Base-by-base conservation (phyloP, 2,113 vertebrate species). In the Hemichromis elongatus region DNA sequence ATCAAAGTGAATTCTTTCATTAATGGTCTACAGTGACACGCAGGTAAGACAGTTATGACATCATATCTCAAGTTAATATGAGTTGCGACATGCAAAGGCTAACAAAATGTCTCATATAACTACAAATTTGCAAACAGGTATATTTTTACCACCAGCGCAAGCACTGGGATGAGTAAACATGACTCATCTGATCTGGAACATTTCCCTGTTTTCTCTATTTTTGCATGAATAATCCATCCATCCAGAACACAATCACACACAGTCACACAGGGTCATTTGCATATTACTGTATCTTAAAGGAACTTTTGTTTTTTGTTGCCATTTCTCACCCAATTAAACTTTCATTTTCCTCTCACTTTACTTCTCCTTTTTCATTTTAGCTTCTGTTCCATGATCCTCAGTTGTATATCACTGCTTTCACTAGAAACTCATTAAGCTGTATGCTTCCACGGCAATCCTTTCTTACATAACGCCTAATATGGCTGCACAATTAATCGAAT, bases 211-310 rank as follows among this genome's bases (percentile, higher is more conserved):
- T 85, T 35, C 19, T 61, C 33, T 79, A 73, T 86, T 88, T 88
- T 83, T 77, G 61, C 24, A 70, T 82, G 70, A 59, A 66, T 83
- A 85, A 87, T 83, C 83, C 66, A 57, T 78, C 75, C 70, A 75
- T 75, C 70, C 53, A 35, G 59, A 70, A 81, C 75, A 55, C 2
- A 19, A 81, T 84, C 66, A 26, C 40, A 73, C 63, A 9, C 1
- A 56, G 19, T 85, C 80, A 78, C 30, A 80, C 3, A 14, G 35
- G 9, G 21, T 82, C 6, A 87, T 87, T 85, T 73, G 24, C 66
- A 83, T 61, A 61, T 84, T 40, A 63, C 45, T n/a, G 70, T 73
- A 73, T 80, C 68, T 81, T 73, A 73, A 70, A 87, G 42, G 26
- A 24, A 73, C 30, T 52, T 78, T 24, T 56, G n/a, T n/a, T 42